Base-by-base conservation (phyloP, 2,888 invertebrate species). In the Schizotus pectinicornis region DNA sequence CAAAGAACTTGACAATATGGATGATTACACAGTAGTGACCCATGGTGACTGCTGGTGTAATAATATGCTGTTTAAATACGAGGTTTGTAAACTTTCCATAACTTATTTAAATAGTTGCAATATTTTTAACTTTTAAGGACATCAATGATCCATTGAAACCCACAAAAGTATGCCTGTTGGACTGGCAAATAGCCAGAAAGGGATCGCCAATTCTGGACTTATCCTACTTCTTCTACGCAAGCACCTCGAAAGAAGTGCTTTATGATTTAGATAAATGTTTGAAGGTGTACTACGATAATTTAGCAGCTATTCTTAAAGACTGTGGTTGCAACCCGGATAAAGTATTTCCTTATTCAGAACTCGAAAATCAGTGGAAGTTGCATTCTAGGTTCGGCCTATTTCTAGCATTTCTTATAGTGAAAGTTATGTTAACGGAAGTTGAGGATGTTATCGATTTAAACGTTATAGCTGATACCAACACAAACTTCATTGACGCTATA, bases 31-130 rank as follows among this genome's bases (percentile, higher is more conserved):
- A 9, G 68, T 69, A 3, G 58, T 74, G 33, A 41, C 65, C 2
- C 74, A 74, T 62, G 73, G 74, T 3, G 75, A 75, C 60, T 71
- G 72, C 51, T 75, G 75, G 75, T 71, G 63, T 43, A 74, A 74
- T 45, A 75, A 75, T 46, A 71, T 75, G 67, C 67, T 75, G 69
- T 75, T 73, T 55, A 64, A 68, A 58, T 72, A 74, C 56, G 52
- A 64, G 39, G 74, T 74, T 63, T 63, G 67, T 60, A 7, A n/a
- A n/a, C n/a, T n/a, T n/a, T n/a, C n/a, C n/a, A n/a, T n/a, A n/a
- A n/a, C n/a, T n/a, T n/a, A n/a, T n/a, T n/a, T n/a, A n/a, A n/a
- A n/a, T n/a, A n/a, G n/a, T n/a, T n/a, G n/a, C n/a, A n/a, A n/a
- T n/a, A n/a, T n/a, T n/a, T n/a, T n/a, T n/a, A n/a, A n/a, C n/a